phyloP scores from a whole-genome alignment of 2,113 vertebrate genomes.

The Hydropotes inermis region DNA sequence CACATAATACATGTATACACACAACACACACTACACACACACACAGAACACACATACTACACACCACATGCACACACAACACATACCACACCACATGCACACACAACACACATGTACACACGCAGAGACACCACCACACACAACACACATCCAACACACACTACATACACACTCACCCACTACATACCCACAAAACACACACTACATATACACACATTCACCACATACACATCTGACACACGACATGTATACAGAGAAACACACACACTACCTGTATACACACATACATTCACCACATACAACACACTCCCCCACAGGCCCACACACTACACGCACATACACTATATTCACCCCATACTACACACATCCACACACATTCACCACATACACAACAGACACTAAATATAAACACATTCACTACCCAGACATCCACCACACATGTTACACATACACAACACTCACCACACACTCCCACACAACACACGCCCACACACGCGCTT shows the following conservation, averaged over 20 bases:
- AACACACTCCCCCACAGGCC: too few relatives aligned
- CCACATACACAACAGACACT: not conserved
- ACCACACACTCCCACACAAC: not conserved
- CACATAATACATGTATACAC: not conserved
- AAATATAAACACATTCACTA: not conserved
- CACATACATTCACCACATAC: not conserved
- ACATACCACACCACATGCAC: not conserved
- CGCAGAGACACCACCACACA: not conserved
- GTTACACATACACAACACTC: not conserved
- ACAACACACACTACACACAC: not conserved
- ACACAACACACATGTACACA: not conserved
- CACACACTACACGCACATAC: too few relatives aligned
- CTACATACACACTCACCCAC: not conserved
- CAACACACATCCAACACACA: not conserved
- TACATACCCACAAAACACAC: not conserved
- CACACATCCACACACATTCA: too few relatives aligned
- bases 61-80: too few relatives aligned
- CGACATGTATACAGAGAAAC: accelerated
- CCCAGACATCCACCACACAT: not conserved
- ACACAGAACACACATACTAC: not conserved
- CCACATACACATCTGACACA: not conserved
- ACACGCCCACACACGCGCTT: not conserved
- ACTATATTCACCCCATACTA: too few relatives aligned
- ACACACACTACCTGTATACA: not conserved
- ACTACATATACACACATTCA: not conserved